A percentile compares a stretch with the other conserved stretches of the same genome.
Conservation (phyloP, 2,113 vertebrate species). For the Engraulis encrasicolus region DNA sequence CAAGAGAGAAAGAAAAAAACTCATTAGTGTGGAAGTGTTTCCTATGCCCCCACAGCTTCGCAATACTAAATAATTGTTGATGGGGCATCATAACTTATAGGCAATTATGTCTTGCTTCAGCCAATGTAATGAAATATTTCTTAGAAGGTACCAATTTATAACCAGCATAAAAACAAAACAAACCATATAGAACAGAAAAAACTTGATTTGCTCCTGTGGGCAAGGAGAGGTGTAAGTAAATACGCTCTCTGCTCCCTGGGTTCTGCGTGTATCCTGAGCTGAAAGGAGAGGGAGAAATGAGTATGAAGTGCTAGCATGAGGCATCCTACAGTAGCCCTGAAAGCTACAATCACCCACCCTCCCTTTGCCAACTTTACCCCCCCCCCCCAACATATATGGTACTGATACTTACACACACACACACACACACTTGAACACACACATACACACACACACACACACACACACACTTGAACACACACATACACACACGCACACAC, state of each 20-base stretch:
- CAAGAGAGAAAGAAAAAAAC: not conserved
- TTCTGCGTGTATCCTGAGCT: not conserved
- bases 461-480: too few species aligned
- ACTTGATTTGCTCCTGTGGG: not conserved
- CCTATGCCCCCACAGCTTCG: not conserved
- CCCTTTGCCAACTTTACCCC: not conserved
- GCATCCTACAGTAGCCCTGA: not conserved
- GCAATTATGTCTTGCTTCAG: not conserved
- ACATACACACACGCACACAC: too few species aligned
- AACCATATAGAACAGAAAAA: not conserved
- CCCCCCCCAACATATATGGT: not conserved
- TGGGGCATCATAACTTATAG: not conserved
- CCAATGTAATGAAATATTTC: not conserved
- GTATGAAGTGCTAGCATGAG: not conserved
- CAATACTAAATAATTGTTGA: not conserved
- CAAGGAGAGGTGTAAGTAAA: not conserved
- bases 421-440: not conserved
- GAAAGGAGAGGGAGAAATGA: not conserved
- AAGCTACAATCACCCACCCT: not conserved
- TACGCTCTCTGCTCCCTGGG: not conserved
- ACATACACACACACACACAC: not conserved
- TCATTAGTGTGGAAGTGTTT: not conserved
- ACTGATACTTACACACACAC: not conserved
- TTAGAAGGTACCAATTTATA: not conserved
- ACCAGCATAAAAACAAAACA: not conserved